These are phyloP conservation scores for Podilymbus podiceps DNA, from an alignment of 2,113 vertebrate genomes.

Conservation along the genomic window DNA sequence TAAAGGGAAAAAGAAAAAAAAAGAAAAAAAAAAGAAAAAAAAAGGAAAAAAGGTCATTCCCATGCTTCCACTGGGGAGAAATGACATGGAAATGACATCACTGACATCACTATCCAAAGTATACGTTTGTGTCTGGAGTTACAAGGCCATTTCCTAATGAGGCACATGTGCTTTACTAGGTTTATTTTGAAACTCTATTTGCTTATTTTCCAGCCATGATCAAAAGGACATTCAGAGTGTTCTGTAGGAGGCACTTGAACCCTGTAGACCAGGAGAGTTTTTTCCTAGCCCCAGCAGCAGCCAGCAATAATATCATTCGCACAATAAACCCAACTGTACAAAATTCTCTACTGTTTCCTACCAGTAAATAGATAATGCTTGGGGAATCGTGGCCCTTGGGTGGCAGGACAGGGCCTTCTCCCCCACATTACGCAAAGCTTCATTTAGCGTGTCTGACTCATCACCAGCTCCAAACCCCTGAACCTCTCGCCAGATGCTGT, in stretches of 20 bases:
- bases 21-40: neutral
- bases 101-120: constrained; percentile 49
- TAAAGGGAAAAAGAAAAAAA: neutral
- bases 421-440: neutral
- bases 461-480: neutral
- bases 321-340: neutral
- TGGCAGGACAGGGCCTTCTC: neutral
- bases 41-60: constrained; percentile 40
- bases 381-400: neutral
- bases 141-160: constrained; percentile 71
- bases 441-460: neutral
- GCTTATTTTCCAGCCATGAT: constrained; percentile 77
- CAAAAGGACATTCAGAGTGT: constrained; percentile 69
- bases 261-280: constrained; percentile 23
- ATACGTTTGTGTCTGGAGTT: constrained; percentile 53
- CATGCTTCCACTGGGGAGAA: constrained; percentile 56
- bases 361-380: neutral
- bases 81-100: constrained; percentile 66
- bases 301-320: constrained; percentile 47
- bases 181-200: constrained; percentile 78
- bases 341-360: neutral
- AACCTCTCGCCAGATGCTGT: constrained; percentile 34
- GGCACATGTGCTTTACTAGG: constrained; percentile 62
- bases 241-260: constrained; percentile 64
- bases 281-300: constrained; percentile 36